phyloP scores from a whole-genome alignment of 2,888 invertebrate genomes.

The Leucoma salicis region DNA sequence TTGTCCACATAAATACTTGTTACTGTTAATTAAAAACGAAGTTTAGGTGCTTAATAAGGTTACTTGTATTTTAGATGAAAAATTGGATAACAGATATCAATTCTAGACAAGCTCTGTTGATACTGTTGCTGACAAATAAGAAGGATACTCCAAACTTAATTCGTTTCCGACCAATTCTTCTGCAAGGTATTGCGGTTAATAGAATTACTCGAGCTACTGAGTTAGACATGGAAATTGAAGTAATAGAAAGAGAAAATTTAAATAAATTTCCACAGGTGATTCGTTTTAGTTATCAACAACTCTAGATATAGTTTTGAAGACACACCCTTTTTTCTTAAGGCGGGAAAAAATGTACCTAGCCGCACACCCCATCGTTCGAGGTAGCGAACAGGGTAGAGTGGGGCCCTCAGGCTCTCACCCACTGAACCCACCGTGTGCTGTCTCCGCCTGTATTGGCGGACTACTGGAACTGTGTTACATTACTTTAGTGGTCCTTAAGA shows the following conservation, averaged over 20 bases:
- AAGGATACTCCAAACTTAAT: constrained; percentile 62
- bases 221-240: constrained; percentile 72
- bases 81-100: constrained; percentile 62
- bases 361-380: no score
- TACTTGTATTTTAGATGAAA: constrained; percentile 52
- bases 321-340: no score
- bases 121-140: constrained; percentile 62
- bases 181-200: constrained; percentile 70
- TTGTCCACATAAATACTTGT: neutral
- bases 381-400: no score
- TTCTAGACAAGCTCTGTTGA: constrained; percentile 59
- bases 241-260: constrained; percentile 65
- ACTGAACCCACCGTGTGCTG: no score
- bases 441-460: no score
- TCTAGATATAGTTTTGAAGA: no score
- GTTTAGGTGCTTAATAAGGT: neutral
- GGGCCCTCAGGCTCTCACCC: no score
- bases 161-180: constrained; percentile 52
- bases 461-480: no score
- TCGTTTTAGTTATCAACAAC: no score
- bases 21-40: neutral
- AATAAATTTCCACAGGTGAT: constrained; percentile 50
- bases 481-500: no score
- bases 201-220: constrained; percentile 65
- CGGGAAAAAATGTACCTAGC: no score